A percentile compares a stretch with the other conserved stretches of the same genome.
Conservation (phyloP, 2,888 invertebrate genomes). For the Adelphocoris suturalis region DNA sequence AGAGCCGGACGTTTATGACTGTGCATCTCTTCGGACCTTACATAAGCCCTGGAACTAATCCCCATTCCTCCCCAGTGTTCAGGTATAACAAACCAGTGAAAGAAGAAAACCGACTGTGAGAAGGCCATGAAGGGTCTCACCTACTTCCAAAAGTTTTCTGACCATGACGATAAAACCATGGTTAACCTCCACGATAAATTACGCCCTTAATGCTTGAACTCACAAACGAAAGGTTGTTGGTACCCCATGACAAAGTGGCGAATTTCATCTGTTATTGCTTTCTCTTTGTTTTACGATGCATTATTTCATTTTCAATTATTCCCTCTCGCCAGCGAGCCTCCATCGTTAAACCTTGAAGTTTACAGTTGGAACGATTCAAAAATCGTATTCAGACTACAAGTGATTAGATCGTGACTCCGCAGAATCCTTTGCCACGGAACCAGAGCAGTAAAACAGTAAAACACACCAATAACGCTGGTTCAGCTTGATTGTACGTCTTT, state of each 20-base stretch:
- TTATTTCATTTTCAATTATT: slow-evolving; percentile 39
- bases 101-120: slow-evolving; percentile 32
- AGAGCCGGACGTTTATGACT: slow-evolving; percentile 51
- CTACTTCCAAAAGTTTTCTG: slow-evolving; percentile 29
- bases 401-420: slow-evolving; percentile 21
- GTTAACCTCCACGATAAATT: slow-evolving; percentile 19
- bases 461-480: slow-evolving; percentile 6
- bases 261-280: slow-evolving; percentile 37
- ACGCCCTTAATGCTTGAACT: slow-evolving; percentile 39
- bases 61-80: neutral
- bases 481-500: neutral
- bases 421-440: slow-evolving; percentile 4
- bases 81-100: slow-evolving; percentile 44
- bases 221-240: neutral
- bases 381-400: slow-evolving; percentile 23
- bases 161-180: slow-evolving; percentile 16
- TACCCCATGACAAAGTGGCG: slow-evolving; percentile 18
- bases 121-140: slow-evolving; percentile 28
- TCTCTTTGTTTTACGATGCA: slow-evolving; percentile 32
- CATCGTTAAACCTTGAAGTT: slow-evolving; percentile 3
- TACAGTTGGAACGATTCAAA: slow-evolving; percentile 20
- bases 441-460: neutral
- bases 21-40: slow-evolving; percentile 55
- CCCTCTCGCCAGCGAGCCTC: slow-evolving; percentile 18
- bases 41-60: slow-evolving; percentile 56